phyloP scores from a whole-genome alignment of 2,113 vertebrate species.

The Boulengeromyrus knoepffleri region DNA sequence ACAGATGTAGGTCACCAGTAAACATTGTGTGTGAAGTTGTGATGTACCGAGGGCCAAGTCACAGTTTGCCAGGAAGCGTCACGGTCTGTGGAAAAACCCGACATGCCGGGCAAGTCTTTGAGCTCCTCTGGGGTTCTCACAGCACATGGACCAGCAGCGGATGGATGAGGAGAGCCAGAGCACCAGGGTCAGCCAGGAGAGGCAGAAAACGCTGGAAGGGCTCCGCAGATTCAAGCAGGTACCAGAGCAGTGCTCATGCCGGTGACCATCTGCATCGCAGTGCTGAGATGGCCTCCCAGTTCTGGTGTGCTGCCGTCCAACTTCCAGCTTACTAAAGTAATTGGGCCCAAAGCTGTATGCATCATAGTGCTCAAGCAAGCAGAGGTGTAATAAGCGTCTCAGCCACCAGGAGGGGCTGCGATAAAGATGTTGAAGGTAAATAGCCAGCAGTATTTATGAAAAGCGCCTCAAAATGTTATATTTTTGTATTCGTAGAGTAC shows the following conservation, averaged over 20 bases:
- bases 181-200: slow-evolving; percentile 80
- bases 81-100: not conserved
- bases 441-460: not conserved
- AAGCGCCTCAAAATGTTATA: not conserved
- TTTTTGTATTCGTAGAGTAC: not conserved
- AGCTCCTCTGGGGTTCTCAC: not conserved
- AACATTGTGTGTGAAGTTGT: not conserved
- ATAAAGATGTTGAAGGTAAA: not conserved
- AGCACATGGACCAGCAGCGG: slow-evolving; percentile 44
- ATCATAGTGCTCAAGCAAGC: not conserved
- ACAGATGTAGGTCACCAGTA: not conserved
- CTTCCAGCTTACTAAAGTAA: not conserved
- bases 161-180: slow-evolving; percentile 76
- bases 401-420: slow-evolving; percentile 5
- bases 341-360: not conserved
- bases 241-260: not conserved
- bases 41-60: not conserved
- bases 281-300: not conserved
- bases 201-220: slow-evolving; percentile 85
- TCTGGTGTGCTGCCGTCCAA: not conserved
- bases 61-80: not conserved
- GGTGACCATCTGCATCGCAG: too few species aligned
- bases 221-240: slow-evolving; percentile 94
- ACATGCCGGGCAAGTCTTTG: not conserved
- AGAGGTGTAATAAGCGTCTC: not conserved